These are phyloP conservation scores for Plecturocebus donacophilus DNA, from an alignment of 2,113 vertebrate genomes.

Conservation along the genomic window DNA sequence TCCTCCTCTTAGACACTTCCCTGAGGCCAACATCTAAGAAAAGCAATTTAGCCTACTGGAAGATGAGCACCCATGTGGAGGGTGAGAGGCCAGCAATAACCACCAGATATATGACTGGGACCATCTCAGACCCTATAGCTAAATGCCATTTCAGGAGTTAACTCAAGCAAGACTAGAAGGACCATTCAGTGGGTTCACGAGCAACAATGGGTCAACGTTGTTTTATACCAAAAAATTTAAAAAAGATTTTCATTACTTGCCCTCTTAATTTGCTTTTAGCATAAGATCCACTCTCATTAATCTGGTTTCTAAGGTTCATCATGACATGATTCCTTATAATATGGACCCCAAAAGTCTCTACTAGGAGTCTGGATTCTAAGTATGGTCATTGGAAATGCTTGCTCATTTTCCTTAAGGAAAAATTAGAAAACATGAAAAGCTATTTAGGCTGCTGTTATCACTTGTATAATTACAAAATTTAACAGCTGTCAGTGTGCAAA, in stretches of 20 bases:
- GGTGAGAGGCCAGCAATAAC: constrained; percentile 25
- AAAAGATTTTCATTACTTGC: not conserved
- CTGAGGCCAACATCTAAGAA: not conserved
- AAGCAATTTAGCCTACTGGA: not conserved
- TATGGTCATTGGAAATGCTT: constrained; percentile 7
- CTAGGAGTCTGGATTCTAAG: not conserved
- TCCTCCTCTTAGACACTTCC: not conserved
- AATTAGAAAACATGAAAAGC: constrained; percentile 38
- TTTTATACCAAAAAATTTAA: not conserved
- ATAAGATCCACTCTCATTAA: constrained; percentile 2
- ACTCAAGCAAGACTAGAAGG: not conserved
- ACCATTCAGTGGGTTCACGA: not conserved
- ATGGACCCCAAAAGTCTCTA: not conserved
- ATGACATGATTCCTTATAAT: constrained; percentile 7
- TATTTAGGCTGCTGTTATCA: constrained; percentile 41
- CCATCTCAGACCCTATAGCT: not conserved
- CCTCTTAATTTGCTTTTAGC: constrained; percentile 34
- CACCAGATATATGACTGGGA: not conserved
- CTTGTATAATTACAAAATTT: constrained; percentile 43
- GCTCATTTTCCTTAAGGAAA: constrained; percentile 42
- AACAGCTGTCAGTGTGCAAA: constrained; percentile 50
- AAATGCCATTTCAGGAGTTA: constrained; percentile 9
- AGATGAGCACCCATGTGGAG: not conserved
- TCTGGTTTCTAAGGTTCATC: constrained; percentile 22
- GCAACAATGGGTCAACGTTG: not conserved